Conservation (phyloP, 2,113 vertebrate species). For the Cercocebus atys region DNA sequence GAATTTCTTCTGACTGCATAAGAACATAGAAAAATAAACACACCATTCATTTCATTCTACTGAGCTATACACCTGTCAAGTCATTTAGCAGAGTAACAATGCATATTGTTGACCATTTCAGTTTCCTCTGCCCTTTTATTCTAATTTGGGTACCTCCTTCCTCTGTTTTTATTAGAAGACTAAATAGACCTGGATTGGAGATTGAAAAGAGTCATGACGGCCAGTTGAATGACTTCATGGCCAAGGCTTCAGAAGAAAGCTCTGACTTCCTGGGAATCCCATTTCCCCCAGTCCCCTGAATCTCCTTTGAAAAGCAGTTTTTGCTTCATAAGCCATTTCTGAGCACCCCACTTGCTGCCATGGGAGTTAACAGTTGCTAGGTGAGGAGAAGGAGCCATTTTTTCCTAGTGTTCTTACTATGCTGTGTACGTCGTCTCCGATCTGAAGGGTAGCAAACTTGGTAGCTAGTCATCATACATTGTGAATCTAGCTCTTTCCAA, state of each 20-base stretch:
- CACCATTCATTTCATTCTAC: background rate
- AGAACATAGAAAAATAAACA: background rate
- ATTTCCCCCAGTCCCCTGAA: background rate
- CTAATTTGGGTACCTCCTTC: background rate
- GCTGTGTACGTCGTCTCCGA: background rate
- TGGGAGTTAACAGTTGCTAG: background rate
- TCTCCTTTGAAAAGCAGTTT: background rate
- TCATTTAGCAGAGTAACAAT: background rate
- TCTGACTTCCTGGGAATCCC: background rate
- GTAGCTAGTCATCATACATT: background rate
- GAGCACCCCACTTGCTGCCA: background rate
- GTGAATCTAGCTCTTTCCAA: background rate
- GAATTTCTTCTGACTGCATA: background rate
- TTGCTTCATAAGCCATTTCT: background rate
- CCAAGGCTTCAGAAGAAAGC: background rate
- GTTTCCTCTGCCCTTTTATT: background rate
- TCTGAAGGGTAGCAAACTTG: background rate
- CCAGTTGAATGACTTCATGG: background rate
- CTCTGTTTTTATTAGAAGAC: slow-evolving; percentile 42
- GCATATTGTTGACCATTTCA: background rate
- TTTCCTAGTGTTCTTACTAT: background rate
- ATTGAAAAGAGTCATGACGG: slow-evolving; percentile 8
- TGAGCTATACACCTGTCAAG: background rate
- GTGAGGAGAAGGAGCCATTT: background rate
- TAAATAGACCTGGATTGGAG: slow-evolving; percentile 5